phyloP scores from a whole-genome alignment of 2,797 vertebrate genomes.

The Sphenodon punctatus region DNA sequence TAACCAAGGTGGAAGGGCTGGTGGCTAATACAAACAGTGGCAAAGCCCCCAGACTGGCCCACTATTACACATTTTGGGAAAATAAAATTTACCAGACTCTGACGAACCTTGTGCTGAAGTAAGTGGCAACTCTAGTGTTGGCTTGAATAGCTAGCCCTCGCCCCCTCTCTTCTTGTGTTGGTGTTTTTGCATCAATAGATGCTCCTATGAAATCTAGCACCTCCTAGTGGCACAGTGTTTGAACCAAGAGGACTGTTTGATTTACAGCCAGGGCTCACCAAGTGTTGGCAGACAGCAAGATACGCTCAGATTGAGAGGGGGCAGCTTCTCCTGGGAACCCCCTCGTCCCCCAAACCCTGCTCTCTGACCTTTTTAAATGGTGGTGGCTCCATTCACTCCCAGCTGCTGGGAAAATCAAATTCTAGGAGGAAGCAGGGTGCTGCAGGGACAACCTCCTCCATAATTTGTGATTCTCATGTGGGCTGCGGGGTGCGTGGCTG shows the following conservation, averaged over 20 bases:
- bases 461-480: too few relatives aligned
- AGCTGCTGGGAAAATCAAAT: too few relatives aligned
- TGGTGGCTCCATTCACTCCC: too few relatives aligned
- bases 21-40: constrained; percentile 85
- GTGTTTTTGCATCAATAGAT: background rate
- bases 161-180: background rate
- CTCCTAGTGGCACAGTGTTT: background rate
- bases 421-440: too few relatives aligned
- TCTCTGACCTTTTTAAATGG: too few relatives aligned
- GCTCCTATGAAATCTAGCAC: background rate
- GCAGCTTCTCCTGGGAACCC: too few relatives aligned
- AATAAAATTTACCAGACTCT: constrained; percentile 82
- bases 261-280: background rate
- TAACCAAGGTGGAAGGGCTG: constrained; percentile 87
- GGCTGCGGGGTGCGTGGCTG: too few relatives aligned
- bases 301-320: too few relatives aligned
- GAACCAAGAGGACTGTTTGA: background rate
- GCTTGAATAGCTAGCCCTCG: background rate
- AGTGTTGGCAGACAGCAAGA: too few relatives aligned
- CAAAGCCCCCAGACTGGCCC: constrained; percentile 80
- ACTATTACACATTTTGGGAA: constrained; percentile 92
- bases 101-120: constrained; percentile 89
- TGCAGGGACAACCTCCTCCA: too few relatives aligned
- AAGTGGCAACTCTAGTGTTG: constrained; percentile 39
- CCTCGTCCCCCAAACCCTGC: too few relatives aligned